Conservation (phyloP, 1,140 invertebrate species). For the Dendroctonus ponderosae region DNA sequence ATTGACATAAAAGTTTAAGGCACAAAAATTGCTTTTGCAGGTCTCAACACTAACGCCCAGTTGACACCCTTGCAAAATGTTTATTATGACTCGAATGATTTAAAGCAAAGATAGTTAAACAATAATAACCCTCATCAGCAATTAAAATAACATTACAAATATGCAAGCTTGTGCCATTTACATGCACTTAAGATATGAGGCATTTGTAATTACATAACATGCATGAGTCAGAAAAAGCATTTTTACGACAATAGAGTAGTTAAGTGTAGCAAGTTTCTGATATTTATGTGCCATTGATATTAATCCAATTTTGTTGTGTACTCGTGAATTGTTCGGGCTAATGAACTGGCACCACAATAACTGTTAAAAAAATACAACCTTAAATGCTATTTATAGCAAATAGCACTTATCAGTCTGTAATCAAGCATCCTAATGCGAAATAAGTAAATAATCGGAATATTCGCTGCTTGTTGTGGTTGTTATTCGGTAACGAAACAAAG, state of each 20-base stretch:
- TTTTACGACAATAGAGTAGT: neutral
- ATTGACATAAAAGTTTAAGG: too few species aligned
- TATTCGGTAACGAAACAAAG: neutral
- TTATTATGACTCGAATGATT: too few species aligned
- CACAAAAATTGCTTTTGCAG: too few species aligned
- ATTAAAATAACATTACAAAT: too few species aligned
- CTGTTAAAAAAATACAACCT: slow-evolving; percentile 18
- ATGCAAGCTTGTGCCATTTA: too few species aligned
- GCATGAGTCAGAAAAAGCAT: slow-evolving; percentile 5
- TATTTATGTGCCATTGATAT: slow-evolving; percentile 17
- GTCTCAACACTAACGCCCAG: too few species aligned
- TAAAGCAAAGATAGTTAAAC: too few species aligned
- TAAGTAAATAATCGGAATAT: slow-evolving; percentile 15
- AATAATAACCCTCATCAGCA: too few species aligned
- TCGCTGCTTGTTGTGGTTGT: slow-evolving; percentile 11
- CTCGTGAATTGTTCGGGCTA: slow-evolving; percentile 21
- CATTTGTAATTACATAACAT: slow-evolving; percentile 11
- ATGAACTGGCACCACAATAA: slow-evolving; percentile 24
- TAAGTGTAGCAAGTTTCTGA: slow-evolving; percentile 5
- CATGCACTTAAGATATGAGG: neutral
- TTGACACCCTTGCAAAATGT: too few species aligned
- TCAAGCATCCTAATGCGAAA: slow-evolving; percentile 15
- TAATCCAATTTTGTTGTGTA: slow-evolving; percentile 22
- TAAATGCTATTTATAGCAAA: slow-evolving; percentile 16
- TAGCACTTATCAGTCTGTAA: slow-evolving; percentile 14